These are phyloP conservation scores for Onychostoma macrolepis DNA, from an alignment of 2,113 vertebrate species.

Conservation along the genomic window DNA sequence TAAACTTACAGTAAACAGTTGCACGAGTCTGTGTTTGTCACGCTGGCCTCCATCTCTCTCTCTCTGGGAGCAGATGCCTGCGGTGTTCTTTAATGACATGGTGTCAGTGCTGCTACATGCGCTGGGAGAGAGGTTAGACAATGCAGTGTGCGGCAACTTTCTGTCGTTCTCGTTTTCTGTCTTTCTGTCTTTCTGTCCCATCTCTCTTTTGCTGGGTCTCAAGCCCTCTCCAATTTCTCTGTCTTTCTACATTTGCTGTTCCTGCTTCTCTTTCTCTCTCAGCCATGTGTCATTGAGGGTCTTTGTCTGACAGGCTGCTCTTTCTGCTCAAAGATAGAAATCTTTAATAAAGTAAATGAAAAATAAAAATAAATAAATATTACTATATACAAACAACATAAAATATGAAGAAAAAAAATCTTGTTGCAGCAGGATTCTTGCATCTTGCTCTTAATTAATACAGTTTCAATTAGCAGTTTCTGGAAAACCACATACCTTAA, in stretches of 20 bases:
- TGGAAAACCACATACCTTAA: not conserved
- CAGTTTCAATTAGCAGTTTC: too few species aligned
- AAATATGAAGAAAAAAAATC: not conserved
- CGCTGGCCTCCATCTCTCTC: conserved; percentile 8
- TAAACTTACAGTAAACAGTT: conserved; percentile 41
- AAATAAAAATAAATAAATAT: not conserved
- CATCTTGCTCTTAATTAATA: too few species aligned
- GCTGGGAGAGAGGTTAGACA: conserved; percentile 27
- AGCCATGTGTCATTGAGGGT: conserved; percentile 63
- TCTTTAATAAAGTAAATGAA: not conserved
- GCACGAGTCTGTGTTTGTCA: conserved; percentile 42
- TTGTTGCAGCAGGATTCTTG: not conserved
- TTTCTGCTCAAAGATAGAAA: conserved; percentile 37
- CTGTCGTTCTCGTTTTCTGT: conserved; percentile 31
- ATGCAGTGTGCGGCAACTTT: conserved; percentile 5
- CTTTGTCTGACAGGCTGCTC: conserved; percentile 65
- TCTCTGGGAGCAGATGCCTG: conserved; percentile 41
- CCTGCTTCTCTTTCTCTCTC: not conserved
- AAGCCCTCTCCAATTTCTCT: conserved; percentile 1
- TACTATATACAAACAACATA: not conserved
- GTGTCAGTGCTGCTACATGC: conserved; percentile 43
- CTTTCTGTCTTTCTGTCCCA: conserved; percentile 28
- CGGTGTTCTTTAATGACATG: conserved; percentile 36
- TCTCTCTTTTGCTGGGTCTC: conserved; percentile 19
- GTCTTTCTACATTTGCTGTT: not conserved